Evolutionary conservation across 2,888 invertebrate species (phyloP), one percentile per base, ranked within the genome.

Genomic region (Notocelia uddmanniana): DNA sequence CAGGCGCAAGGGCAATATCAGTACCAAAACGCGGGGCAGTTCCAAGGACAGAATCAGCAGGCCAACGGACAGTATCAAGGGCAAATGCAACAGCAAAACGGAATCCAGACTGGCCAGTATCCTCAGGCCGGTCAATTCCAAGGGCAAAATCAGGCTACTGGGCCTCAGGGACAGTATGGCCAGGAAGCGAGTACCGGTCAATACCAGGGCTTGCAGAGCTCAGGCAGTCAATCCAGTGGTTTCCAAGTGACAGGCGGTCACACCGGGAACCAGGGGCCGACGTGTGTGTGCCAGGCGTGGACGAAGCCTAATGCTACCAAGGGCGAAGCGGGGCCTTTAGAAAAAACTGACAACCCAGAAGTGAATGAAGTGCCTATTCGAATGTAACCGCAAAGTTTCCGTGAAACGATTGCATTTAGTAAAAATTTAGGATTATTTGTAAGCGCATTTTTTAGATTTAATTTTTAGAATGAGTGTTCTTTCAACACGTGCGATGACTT

Each of bases 271-370:
- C 81, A 82, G 26, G 92, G 90, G 0, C 92, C 90, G 0, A 85
- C 89, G 0, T 93, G 93, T 71, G 87, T 93, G 1, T 93, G 93
- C 75, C 92, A 92, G 74, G 84, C 93, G 0, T 92, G 92, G 91
- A 88, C 89, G 0, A 92, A 92, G 62, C 90, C 90, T 0, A 83
- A 80, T 48, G 55, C 74, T 8, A 82, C 81, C 0, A 73, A 73
- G 11, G 66, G 77, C 3, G 76, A 75, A 5, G 77, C 80, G 58
- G 41, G 54, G 2, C 75, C 79, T 62, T 21, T 79, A 3, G 84
- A 83, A 19, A 84, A 84, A 73, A 78, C 74, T 63, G 83, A 82
- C 58, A 81, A 82, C 31, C 74, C 71, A 26, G 72, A 75, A 31
- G 60, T 45, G n/a, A 57, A 41, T 31, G 68, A 68, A 71, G 59